A percentile compares a stretch with the other conserved stretches of the same genome.
phyloP scores from a whole-genome alignment of 2,888 invertebrate genomes.

The Seira musarum region DNA sequence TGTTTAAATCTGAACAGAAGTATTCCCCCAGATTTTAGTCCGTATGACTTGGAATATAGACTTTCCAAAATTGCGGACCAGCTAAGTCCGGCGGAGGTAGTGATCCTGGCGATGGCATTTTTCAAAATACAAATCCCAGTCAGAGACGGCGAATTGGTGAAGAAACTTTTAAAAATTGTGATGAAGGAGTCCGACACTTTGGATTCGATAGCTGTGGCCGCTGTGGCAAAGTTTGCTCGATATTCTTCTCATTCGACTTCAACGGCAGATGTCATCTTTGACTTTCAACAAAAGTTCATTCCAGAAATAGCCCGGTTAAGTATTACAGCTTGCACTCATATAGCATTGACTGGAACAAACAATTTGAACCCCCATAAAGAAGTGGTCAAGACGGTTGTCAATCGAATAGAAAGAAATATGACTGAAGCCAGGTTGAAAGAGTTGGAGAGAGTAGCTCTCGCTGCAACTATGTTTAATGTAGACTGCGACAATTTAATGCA shows the following conservation, averaged over 20 bases:
- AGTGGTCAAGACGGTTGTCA: conserved; percentile 74
- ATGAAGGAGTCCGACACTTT: conserved; percentile 75
- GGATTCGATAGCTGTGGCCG: conserved; percentile 79
- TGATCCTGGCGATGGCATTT: conserved; percentile 82
- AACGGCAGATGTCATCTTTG: conserved; percentile 72
- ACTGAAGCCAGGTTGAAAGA: conserved; percentile 79
- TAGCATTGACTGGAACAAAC: conserved; percentile 78
- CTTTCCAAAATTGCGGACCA: conserved; percentile 75
- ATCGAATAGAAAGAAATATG: conserved; percentile 75
- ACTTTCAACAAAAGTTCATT: conserved; percentile 76
- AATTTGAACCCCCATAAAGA: conserved; percentile 73
- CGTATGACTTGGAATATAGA: conserved; percentile 79
- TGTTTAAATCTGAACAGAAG: conserved; percentile 78
- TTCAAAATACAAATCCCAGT: conserved; percentile 83
- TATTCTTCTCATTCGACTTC: conserved; percentile 9
- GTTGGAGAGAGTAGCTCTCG: conserved; percentile 80
- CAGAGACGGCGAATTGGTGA: conserved; percentile 74
- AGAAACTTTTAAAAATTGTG: conserved; percentile 75
- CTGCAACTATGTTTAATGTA: conserved; percentile 78
- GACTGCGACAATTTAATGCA: conserved; percentile 75
- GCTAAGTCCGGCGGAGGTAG: conserved; percentile 80
- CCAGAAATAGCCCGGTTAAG: conserved; percentile 78
- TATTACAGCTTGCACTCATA: conserved; percentile 78
- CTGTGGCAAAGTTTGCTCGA: conserved; percentile 72
- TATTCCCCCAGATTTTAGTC: conserved; percentile 74